A percentile compares a stretch with the other conserved stretches of the same genome.
Conservation (phyloP, 2,888 invertebrate species). For the Lochmaea crataegi region DNA sequence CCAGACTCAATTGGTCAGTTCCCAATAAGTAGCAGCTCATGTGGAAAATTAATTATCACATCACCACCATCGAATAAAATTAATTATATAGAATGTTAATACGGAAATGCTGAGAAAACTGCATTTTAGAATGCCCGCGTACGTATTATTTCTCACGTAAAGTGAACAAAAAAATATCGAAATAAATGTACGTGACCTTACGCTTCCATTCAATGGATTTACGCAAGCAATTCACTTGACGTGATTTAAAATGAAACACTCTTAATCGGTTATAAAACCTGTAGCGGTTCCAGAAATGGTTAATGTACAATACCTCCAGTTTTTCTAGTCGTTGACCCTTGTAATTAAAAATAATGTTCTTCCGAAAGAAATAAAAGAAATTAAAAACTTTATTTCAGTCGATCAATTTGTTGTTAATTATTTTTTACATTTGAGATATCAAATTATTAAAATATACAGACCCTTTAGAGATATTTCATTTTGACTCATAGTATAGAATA, state of each 20-base stretch:
- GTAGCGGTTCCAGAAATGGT: slow-evolving; percentile 12
- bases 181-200: not conserved
- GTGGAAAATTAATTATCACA: too few relatives aligned
- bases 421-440: too few relatives aligned
- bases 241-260: not conserved
- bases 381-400: too few relatives aligned
- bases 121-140: not conserved
- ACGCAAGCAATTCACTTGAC: not conserved
- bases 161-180: not conserved
- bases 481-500: too few relatives aligned
- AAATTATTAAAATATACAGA: too few relatives aligned
- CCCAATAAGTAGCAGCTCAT: too few relatives aligned
- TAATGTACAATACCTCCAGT: not conserved
- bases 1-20: too few relatives aligned
- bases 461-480: too few relatives aligned
- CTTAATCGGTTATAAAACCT: slow-evolving; percentile 2
- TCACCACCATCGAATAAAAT: too few relatives aligned
- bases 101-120: not conserved
- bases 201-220: not conserved
- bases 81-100: too few relatives aligned
- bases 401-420: too few relatives aligned
- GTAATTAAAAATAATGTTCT: slow-evolving; percentile 4
- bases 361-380: not conserved
- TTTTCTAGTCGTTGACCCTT: slow-evolving; percentile 5
- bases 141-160: too few relatives aligned